These are phyloP conservation scores for Drosophila lacicola DNA, from an alignment of 2,888 invertebrate species.

Conservation along the genomic window DNA sequence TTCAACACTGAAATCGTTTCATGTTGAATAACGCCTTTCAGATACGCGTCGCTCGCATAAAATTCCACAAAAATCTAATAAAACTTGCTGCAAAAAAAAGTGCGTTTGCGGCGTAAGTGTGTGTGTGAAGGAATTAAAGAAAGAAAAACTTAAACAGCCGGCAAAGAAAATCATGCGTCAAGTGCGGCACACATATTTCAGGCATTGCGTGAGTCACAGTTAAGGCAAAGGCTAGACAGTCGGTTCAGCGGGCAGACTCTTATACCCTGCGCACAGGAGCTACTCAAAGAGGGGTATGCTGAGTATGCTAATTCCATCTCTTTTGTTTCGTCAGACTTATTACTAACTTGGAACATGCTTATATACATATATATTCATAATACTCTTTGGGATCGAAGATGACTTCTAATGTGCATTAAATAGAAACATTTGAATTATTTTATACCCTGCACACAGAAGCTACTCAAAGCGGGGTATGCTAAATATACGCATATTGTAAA, in stretches of 20 bases:
- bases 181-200: slow-evolving; percentile 6
- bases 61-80: slow-evolving; percentile 28
- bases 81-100: slow-evolving; percentile 17
- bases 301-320: background rate
- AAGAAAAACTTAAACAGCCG: background rate
- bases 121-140: slow-evolving; percentile 7
- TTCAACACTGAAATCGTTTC: slow-evolving; percentile 17
- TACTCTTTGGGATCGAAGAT: no score
- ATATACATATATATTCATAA: no score
- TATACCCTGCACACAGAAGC: background rate
- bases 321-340: no score
- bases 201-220: slow-evolving; percentile 8
- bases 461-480: background rate
- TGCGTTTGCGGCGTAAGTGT: background rate
- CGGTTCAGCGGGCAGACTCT: background rate
- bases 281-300: background rate
- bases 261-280: background rate
- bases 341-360: no score
- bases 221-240: slow-evolving; percentile 1
- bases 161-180: slow-evolving; percentile 7
- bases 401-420: no score
- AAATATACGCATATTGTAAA: background rate
- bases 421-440: no score
- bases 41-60: slow-evolving; percentile 20
- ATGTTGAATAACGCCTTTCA: slow-evolving; percentile 48